Base-by-base conservation (phyloP, 2,888 invertebrate genomes). In the Cephus pulcher region DNA sequence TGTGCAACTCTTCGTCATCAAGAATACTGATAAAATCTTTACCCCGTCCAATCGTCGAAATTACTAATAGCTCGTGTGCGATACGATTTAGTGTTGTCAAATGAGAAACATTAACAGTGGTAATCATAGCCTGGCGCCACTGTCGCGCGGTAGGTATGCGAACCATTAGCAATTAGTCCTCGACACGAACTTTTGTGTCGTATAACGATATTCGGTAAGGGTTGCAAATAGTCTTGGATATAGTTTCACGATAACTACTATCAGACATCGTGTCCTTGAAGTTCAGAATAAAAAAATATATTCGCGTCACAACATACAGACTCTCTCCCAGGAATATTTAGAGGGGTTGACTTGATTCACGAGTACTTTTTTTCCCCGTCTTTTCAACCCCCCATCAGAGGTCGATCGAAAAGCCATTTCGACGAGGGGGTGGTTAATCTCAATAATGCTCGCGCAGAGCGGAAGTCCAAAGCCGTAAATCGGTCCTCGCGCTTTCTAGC, bases 381-480 rank as follows among this genome's bases (percentile, higher is more conserved):
- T 56, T 56, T 56, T 56, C 23, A 56, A 56, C 9, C 56, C 56
- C 56, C 40, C 56, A 56, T 56, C 37, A 73, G 76, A 82, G 78
- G 79, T 81, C 84, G 86, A 88, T 88, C 87, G 86, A 86, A 86
- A 85, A 86, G 79, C 85, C 85, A 86, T 87, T 87, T 85, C 82
- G 83, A 78, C 40, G 78, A 79, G 81, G 82, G 83, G 82, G 68
- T 37, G 79, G 89, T 90, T 90, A 90, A 91, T 91, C 91, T 90
- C 86, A 88, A 90, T 91, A 90, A 91, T 87, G 90, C 84, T 86
- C 87, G 87, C 85, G 80, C 85, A 85, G 84, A 83, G 84, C 91
- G 91, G 91, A 91, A 89, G 86, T 85, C 81, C 82, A 81, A 80
- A 83, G 88, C 87, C 88, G 89, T 91, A 91, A 91, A 91, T 90